Base-by-base conservation (phyloP, 2,888 invertebrate genomes). In the Euzophera pinguis region DNA sequence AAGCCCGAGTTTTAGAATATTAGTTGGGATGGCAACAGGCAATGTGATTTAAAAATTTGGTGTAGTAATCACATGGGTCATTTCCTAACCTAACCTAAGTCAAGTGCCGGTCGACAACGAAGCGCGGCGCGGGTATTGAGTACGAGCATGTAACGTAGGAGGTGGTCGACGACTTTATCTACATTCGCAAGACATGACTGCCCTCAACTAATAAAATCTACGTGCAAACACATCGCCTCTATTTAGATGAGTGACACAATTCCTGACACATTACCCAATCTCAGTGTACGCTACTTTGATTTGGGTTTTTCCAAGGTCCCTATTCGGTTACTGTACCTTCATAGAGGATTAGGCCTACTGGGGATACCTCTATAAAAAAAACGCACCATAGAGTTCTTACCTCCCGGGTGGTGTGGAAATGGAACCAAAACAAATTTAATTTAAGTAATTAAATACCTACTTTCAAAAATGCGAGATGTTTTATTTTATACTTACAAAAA, bases 311-410 rank as follows among this genome's bases (percentile, higher is more conserved):
- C 61, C 58, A 55, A 56, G 53, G 47, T 59, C 42, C 43, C 51
- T 45, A 45, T 22, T 52, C 50, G 29, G 55, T 13, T 5, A 39
- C 9, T 39, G 9, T 8, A 10, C 16, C 1, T 7, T 49, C 16
- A 17, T 10, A 81, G 88, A 89, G 89, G 89, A 89, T 51, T 89
- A 89, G 81, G 89, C 89, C 89, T 89, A 81, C 56, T 65, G 89
- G 89, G 89, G 88, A 89, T 35, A 89, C 89, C 89, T 89, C 89
- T 87, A 64, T 79, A 89, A 88, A 88, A 89, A 89, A 89, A 88
- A 66, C 88, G 87, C 85, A 76, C 88, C 83, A 70, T 38, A 35
- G 77, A 82, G 84, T 84, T 85, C 84, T 82, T 87, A 87, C 89
- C 86, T 81, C 87, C 51, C 48, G 59, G 88, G 89, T 89, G 87